A percentile compares a stretch with the other conserved stretches of the same genome.
These are phyloP conservation scores for Arctia plantaginis DNA, from an alignment of 2,888 invertebrate species.

Conservation along the genomic window DNA sequence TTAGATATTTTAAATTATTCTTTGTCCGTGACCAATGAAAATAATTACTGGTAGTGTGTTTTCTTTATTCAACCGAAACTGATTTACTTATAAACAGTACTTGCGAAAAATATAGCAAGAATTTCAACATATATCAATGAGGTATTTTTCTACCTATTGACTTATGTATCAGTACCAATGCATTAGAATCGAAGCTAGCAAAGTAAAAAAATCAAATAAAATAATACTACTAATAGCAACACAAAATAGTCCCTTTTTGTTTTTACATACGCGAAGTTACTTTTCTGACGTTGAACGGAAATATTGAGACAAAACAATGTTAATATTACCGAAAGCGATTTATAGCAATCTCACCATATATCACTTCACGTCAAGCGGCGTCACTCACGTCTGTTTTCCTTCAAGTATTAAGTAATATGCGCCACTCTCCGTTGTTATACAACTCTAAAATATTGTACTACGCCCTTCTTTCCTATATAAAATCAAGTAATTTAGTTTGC, in stretches of 20 bases:
- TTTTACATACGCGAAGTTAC: conserved; percentile 1
- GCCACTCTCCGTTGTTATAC: conserved; percentile 11
- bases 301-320: conserved; percentile 48
- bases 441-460: conserved; percentile 8
- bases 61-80: neutral
- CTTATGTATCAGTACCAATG: neutral
- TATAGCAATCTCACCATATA: conserved; percentile 43
- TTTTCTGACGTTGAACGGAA: conserved; percentile 27
- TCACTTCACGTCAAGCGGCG: conserved; percentile 48
- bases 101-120: too few species aligned
- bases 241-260: neutral
- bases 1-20: neutral
- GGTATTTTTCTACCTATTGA: neutral
- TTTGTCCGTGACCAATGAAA: neutral
- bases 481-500: neutral
- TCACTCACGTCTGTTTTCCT: conserved; percentile 37
- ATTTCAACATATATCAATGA: neutral
- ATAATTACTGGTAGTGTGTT: neutral
- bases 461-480: neutral
- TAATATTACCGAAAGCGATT: conserved; percentile 49
- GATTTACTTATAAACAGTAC: neutral
- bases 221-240: neutral
- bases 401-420: conserved; percentile 37
- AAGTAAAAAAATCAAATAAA: neutral
- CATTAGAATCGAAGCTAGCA: neutral